Percentiles rank a stretch among this genome's conserved stretches.
Conservation (phyloP, 2,888 invertebrate species). For the Oligia strigilis region DNA sequence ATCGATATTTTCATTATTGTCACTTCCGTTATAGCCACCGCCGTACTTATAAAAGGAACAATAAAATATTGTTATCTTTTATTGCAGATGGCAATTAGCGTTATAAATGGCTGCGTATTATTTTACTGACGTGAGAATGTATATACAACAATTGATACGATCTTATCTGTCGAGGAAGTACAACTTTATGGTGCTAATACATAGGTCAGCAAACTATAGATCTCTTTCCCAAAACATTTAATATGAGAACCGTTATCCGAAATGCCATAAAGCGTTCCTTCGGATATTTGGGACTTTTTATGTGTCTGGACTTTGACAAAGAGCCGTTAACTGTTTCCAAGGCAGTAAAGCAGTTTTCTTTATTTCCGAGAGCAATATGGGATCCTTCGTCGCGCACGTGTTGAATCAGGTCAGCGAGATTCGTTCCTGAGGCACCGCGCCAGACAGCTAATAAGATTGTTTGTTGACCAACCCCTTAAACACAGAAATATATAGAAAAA, state of each 20-base stretch:
- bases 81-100: constrained; percentile 43
- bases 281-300: constrained; percentile 82
- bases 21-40: constrained; percentile 44
- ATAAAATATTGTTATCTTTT: constrained; percentile 54
- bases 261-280: constrained; percentile 78
- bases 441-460: constrained; percentile 33
- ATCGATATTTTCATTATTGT: constrained; percentile 51
- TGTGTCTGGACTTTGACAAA: constrained; percentile 86
- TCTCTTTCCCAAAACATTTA: constrained; percentile 56
- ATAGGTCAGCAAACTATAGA: constrained; percentile 23
- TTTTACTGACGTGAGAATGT: constrained; percentile 26
- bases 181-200: constrained; percentile 14
- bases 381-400: constrained; percentile 78
- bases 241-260: constrained; percentile 77
- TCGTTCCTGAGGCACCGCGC: constrained; percentile 50
- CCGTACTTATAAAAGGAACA: constrained; percentile 33
- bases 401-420: constrained; percentile 77
- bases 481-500: constrained; percentile 1
- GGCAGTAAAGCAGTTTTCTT: constrained; percentile 82
- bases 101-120: constrained; percentile 40
- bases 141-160: constrained; percentile 24
- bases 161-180: constrained; percentile 25
- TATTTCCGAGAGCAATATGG: constrained; percentile 73
- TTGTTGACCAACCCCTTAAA: constrained; percentile 19
- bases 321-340: constrained; percentile 81